phyloP scores from a whole-genome alignment of 1,140 invertebrate genomes.

The Lepidurus apus region DNA sequence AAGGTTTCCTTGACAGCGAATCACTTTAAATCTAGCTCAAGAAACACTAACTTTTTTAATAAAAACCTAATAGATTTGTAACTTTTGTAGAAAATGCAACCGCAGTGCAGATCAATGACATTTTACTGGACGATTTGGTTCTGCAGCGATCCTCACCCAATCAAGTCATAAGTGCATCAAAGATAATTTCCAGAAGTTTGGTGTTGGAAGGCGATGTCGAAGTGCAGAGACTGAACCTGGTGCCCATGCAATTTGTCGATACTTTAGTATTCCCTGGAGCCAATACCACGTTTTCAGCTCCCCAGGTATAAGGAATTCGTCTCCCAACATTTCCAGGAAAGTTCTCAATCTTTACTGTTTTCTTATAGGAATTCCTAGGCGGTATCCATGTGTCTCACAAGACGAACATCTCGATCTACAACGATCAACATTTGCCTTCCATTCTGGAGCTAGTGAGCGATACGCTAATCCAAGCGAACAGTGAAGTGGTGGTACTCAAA shows the following conservation, averaged over 20 bases:
- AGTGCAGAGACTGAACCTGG: neutral
- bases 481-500: neutral
- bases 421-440: neutral
- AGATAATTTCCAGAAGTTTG: neutral
- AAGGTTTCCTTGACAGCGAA: too few species aligned
- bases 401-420: neutral
- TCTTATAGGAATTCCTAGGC: neutral
- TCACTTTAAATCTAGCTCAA: too few species aligned
- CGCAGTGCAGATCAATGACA: neutral
- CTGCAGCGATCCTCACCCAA: neutral
- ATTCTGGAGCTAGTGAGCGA: neutral
- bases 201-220: neutral
- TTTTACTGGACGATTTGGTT: neutral
- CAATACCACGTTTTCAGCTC: neutral
- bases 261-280: neutral
- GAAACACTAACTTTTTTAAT: too few species aligned
- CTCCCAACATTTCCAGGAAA: too few species aligned
- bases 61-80: neutral
- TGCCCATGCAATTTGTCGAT: neutral
- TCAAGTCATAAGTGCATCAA: neutral
- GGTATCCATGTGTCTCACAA: neutral
- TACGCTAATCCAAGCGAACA: neutral
- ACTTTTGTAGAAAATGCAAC: neutral
- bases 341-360: neutral
- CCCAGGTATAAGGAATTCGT: neutral